Base-by-base conservation (phyloP, 1,140 invertebrate species). In the Neelides sp. region DNA sequence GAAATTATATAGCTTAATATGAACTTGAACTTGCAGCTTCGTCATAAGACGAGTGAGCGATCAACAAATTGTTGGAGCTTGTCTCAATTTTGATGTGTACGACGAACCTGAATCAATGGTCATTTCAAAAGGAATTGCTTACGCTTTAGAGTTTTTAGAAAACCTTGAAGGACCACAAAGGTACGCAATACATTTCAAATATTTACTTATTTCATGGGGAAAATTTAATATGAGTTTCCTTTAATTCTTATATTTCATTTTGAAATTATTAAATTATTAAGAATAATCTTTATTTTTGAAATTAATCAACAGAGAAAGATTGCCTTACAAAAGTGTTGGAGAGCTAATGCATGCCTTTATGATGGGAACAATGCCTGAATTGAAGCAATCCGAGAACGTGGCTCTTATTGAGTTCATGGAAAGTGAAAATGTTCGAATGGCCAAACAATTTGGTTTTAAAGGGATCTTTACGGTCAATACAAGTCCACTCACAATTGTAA, bases 381-480 rank as follows among this genome's bases (percentile, higher is more conserved):
- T 86, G 23, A 74, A 66, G 48, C 58, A 79, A 0, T 74, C 74
- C 43, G 80, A 88, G 58, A 88, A 88, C 64, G 77, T 90, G 3
- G 69, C 76, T 15, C 71, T 84, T 8, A 84, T 87, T 65, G 74
- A 75, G 54, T 77, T 76, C 37, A 80, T 88, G 72, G 85, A 90
- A 67, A 71, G 79, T 32, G 77, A 83, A 55, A 78, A 78, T 24
- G 65, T 85, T 36, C 64, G 71, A 26, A 59, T 86, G 3, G 82
- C 82, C 0, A 75, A 71, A 46, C 66, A 69, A 5, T 74, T 75
- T 53, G 65, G 74, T 8, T 89, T 82, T 62, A 64, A 64, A 2
- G 84, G 83, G 1, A 78, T 89, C 19, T 80, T 89, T 50, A 88
- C 85, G 1, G 86, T 83, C 1, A 89, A 89, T 63, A 87, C 85